Conservation (phyloP, 2,888 invertebrate genomes). For the Sisyra nigra region DNA sequence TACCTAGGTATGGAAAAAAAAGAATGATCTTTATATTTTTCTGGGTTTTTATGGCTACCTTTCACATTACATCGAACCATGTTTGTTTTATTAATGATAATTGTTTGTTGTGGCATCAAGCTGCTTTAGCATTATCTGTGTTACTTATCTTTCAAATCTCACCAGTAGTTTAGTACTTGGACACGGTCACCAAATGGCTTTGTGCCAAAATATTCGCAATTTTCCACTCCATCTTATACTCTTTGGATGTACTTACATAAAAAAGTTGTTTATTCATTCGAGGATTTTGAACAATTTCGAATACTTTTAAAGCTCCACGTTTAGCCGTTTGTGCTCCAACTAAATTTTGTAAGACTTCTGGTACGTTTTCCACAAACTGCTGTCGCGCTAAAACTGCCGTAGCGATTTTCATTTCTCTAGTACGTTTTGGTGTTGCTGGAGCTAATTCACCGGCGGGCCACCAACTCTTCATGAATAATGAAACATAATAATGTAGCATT, state of each 20-base stretch:
- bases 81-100: too few relatives aligned
- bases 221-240: constrained; percentile 2
- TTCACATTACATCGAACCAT: too few relatives aligned
- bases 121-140: too few relatives aligned
- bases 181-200: too few relatives aligned
- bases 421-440: constrained; percentile 31
- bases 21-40: background rate
- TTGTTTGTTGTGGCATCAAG: too few relatives aligned
- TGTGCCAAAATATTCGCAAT: too few relatives aligned
- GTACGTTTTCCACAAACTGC: constrained; percentile 54
- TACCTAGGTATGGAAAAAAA: background rate
- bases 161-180: too few relatives aligned
- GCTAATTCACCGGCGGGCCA: constrained; percentile 77
- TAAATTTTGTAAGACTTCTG: constrained; percentile 65
- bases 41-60: too few relatives aligned
- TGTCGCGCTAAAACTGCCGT: constrained; percentile 51
- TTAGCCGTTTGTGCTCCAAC: constrained; percentile 75
- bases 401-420: constrained; percentile 47
- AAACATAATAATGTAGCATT: constrained; percentile 78
- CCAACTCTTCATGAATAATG: constrained; percentile 68
- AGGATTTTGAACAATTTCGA: constrained; percentile 70
- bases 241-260: constrained; percentile 49
- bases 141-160: too few relatives aligned
- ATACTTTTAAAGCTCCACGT: constrained; percentile 70
- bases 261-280: constrained; percentile 79